Evolutionary conservation across 1,140 invertebrate species (phyloP), one percentile per base, ranked within the genome.

Genomic region (Neodiprion virginianus): DNA sequence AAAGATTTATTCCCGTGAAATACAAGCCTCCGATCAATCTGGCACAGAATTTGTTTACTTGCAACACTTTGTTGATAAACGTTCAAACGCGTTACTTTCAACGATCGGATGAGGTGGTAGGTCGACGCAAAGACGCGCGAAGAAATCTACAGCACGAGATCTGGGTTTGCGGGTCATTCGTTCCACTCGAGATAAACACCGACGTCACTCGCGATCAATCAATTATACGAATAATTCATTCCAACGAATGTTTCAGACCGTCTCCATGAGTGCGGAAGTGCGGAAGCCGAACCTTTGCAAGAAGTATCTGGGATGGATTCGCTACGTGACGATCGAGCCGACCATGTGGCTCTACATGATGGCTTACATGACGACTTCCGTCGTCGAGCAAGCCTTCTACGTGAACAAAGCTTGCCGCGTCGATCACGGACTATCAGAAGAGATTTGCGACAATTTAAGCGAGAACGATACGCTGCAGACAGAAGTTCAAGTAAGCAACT

Each of bases 261-360:
- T 5, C 5, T 17, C 53, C 11, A 61, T 61, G 8, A 17, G 8
- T 5, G 53, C 5, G 11, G 53, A 61, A 17, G n/a, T 40, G 28
- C 28, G 3, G 4, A 61, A 61, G n/a, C 53, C 53, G n/a, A 61
- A 61, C 11, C n/a, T 12, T 4, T 61, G 53, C 53, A 17, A 61
- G 8, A 61, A 8, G 53, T 61, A 61, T 17, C 8, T 61, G 5
- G 48, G 53, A 78, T 85, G 82, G 76, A 23, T 89, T 14, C 75
- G 69, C 47, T 47, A 86, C 1, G 88, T 92, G 61, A 92, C 93
- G 1, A 93, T 95, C 50, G 94, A 95, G 78, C 94, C 94, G 0
- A 90, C 92, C 0, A 93, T 95, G 92, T 93, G 94, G 84, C 86
- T 95, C 0, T 95, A 94, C 79, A 95, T 95, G 93, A 92, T 94